Conservation (phyloP, 1,140 invertebrate species). For the Meloidogyne chitwoodi region DNA sequence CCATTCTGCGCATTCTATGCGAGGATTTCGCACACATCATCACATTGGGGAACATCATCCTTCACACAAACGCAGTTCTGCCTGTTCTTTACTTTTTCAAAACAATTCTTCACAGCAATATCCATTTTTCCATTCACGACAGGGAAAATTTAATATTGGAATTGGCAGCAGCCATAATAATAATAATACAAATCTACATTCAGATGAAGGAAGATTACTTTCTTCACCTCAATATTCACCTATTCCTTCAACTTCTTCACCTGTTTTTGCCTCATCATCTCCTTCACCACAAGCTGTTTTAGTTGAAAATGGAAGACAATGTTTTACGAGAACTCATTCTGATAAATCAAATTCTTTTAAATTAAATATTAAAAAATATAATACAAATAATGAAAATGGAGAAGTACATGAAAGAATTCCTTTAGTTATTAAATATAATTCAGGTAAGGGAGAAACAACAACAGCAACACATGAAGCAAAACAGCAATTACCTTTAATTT, state of each 20-base stretch:
- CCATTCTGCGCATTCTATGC: slow-evolving; percentile 59
- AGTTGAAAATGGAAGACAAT: slow-evolving; percentile 45
- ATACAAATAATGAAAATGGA: slow-evolving; percentile 40
- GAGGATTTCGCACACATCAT: slow-evolving; percentile 28
- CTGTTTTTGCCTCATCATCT: neutral
- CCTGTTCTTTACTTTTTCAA: slow-evolving; percentile 4
- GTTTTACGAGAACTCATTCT: neutral
- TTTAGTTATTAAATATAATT: slow-evolving; percentile 54
- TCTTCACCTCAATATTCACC: slow-evolving; percentile 7
- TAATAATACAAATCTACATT: neutral
- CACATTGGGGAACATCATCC: neutral
- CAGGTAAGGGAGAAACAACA: slow-evolving; percentile 8
- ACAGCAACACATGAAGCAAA: neutral
- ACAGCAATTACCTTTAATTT: slow-evolving; percentile 27
- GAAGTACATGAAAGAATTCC: slow-evolving; percentile 58
- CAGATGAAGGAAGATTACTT: neutral
- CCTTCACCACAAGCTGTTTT: slow-evolving; percentile 47
- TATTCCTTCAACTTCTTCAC: slow-evolving; percentile 14
- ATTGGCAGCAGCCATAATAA: neutral
- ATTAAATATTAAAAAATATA: neutral
- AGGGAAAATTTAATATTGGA: slow-evolving; percentile 7
- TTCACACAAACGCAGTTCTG: neutral
- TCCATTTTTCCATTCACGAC: slow-evolving; percentile 48
- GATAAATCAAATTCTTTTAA: slow-evolving; percentile 10
- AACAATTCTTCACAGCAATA: slow-evolving; percentile 49